Percentiles rank a stretch among this genome's conserved stretches.
Conservation (phyloP, 2,113 vertebrate species). For the Dendrocopos noguchii region DNA sequence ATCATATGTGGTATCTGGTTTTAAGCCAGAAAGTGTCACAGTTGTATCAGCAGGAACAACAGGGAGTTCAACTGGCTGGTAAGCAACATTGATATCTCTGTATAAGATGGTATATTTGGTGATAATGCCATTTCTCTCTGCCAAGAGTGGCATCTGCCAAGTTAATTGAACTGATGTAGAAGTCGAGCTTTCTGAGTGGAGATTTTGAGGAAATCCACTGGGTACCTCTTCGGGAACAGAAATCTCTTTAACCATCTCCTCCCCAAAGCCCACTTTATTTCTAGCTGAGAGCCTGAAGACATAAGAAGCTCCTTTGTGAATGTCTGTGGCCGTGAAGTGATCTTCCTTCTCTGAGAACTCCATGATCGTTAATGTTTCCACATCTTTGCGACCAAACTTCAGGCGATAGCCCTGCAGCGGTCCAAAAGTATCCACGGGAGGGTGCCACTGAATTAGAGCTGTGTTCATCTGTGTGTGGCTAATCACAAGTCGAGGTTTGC, state of each 20-base stretch:
- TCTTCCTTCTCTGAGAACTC: conserved; percentile 96
- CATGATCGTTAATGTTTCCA: conserved; percentile 87
- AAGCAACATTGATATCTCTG: conserved; percentile 97
- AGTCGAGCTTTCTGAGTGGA: conserved; percentile 89
- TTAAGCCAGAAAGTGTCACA: conserved; percentile 91
- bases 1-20: conserved; percentile 98
- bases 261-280: conserved; percentile 98
- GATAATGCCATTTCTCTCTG: conserved; percentile 93
- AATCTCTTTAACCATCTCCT: conserved; percentile 96
- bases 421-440: conserved; percentile 90
- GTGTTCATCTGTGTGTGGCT: conserved; percentile 99
- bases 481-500: conserved; percentile 94
- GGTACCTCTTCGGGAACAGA: conserved; percentile 91
- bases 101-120: conserved; percentile 94
- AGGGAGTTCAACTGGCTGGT: conserved; percentile 91
- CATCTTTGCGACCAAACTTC: conserved; percentile 93
- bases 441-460: conserved; percentile 96
- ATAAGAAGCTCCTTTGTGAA: conserved; percentile 96
- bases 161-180: conserved; percentile 92
- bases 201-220: conserved; percentile 93
- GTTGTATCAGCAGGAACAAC: conserved; percentile 91
- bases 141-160: conserved; percentile 90
- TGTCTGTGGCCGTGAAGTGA: conserved; percentile 96
- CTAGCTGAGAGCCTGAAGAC: conserved; percentile 93
- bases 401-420: conserved; percentile 93